Conservation (phyloP, 2,888 invertebrate species). For the Brachyopa scutellaris region DNA sequence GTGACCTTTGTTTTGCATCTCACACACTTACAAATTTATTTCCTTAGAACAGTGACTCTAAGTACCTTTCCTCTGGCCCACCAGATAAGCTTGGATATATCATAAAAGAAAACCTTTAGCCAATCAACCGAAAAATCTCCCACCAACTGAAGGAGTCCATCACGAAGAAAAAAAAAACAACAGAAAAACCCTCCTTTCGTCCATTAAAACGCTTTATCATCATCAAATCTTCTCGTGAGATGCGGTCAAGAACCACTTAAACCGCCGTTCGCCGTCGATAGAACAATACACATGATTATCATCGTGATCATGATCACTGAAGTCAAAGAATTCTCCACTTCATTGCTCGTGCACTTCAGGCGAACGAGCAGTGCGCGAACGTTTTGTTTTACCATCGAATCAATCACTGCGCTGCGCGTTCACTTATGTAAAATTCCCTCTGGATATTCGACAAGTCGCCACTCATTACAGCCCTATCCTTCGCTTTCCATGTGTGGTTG, state of each 20-base stretch:
- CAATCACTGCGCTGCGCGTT: slow-evolving; percentile 46
- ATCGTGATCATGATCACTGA: slow-evolving; percentile 61
- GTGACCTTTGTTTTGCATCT: no score
- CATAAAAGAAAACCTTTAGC: not conserved
- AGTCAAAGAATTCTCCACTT: slow-evolving; percentile 38
- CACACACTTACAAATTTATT: no score
- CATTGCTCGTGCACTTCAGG: slow-evolving; percentile 42
- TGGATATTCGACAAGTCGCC: slow-evolving; percentile 48
- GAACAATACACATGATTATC: slow-evolving; percentile 67
- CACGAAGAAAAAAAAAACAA: slow-evolving; percentile 1
- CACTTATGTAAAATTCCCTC: slow-evolving; percentile 6
- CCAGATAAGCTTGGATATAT: not conserved
- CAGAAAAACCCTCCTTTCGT: slow-evolving; percentile 7
- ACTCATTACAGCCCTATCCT: slow-evolving; percentile 63
- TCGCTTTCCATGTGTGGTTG: slow-evolving; percentile 36
- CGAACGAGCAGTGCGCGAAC: slow-evolving; percentile 33
- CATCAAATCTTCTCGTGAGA: slow-evolving; percentile 53
- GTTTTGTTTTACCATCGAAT: slow-evolving; percentile 68
- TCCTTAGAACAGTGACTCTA: no score
- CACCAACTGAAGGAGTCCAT: slow-evolving; percentile 18
- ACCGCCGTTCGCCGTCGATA: slow-evolving; percentile 47
- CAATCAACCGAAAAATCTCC: no score
- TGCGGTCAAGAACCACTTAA: slow-evolving; percentile 69
- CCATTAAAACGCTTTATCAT: slow-evolving; percentile 70
- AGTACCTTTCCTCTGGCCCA: not conserved